Conservation (phyloP, 1,140 invertebrate genomes). For the Pentalonia nigronervosa region DNA sequence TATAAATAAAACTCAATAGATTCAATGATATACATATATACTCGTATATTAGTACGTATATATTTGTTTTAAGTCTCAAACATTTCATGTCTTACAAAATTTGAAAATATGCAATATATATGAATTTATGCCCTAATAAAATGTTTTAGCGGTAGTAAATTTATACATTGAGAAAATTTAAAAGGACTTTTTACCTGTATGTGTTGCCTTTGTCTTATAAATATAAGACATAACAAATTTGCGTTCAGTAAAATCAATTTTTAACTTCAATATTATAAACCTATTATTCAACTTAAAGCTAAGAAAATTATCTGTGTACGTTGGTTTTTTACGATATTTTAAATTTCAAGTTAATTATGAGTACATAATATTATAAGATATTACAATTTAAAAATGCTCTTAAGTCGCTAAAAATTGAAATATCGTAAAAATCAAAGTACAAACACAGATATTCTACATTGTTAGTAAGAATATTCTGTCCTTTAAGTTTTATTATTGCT, state of each 20-base stretch:
- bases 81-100: not conserved
- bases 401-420: too few species aligned
- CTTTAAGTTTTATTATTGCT: too few species aligned
- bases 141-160: not conserved
- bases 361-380: not conserved
- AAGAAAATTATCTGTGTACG: not conserved
- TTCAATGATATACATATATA: too few species aligned
- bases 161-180: not conserved
- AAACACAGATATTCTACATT: too few species aligned
- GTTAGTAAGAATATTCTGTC: too few species aligned
- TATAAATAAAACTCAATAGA: too few species aligned
- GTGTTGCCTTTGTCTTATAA: not conserved
- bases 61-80: not conserved
- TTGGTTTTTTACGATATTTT: not conserved
- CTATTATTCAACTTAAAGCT: not conserved
- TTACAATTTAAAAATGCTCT: not conserved
- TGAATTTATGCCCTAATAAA: not conserved
- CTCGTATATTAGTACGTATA: too few species aligned
- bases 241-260: not conserved
- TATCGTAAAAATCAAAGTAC: too few species aligned
- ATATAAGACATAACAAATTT: not conserved
- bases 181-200: not conserved
- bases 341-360: not conserved
- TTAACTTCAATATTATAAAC: not conserved
- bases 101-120: not conserved